Evolutionary conservation across 2,113 vertebrate genomes (phyloP).

Genomic region (Isurus oxyrinchus): DNA sequence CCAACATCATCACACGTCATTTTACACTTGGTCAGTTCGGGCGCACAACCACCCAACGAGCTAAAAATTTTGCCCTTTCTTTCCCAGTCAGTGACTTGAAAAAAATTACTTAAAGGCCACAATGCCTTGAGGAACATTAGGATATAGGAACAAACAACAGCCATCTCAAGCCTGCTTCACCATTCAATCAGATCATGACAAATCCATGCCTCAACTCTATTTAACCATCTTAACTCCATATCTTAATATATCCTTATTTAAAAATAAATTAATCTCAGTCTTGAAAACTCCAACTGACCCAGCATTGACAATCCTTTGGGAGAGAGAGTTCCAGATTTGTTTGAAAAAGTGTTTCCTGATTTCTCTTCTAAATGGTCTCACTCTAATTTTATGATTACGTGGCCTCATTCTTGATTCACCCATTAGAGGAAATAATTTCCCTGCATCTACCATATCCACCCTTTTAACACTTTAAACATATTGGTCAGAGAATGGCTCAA

Average conservation of each 20-base stretch:
- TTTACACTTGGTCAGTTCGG: no score
- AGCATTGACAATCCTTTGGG: background rate
- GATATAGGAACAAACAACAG: background rate
- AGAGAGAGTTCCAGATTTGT: no score
- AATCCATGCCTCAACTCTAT: background rate
- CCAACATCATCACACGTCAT: no score
- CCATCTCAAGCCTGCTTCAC: background rate
- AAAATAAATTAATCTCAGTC: background rate
- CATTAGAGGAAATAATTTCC: background rate
- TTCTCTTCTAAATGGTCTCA: background rate
- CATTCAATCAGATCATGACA: background rate
- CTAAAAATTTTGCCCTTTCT: background rate
- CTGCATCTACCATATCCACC: background rate
- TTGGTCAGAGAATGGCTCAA: background rate
- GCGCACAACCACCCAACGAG: no score
- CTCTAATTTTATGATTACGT: background rate
- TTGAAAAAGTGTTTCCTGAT: background rate
- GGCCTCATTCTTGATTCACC: background rate
- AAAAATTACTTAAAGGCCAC: background rate
- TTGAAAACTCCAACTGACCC: background rate
- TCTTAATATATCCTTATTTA: background rate
- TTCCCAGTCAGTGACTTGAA: background rate
- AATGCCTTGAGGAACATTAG: background rate
- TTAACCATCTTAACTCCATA: background rate
- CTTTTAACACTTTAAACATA: background rate